phyloP scores from a whole-genome alignment of 2,797 vertebrate genomes.

The Streptopelia turtur region DNA sequence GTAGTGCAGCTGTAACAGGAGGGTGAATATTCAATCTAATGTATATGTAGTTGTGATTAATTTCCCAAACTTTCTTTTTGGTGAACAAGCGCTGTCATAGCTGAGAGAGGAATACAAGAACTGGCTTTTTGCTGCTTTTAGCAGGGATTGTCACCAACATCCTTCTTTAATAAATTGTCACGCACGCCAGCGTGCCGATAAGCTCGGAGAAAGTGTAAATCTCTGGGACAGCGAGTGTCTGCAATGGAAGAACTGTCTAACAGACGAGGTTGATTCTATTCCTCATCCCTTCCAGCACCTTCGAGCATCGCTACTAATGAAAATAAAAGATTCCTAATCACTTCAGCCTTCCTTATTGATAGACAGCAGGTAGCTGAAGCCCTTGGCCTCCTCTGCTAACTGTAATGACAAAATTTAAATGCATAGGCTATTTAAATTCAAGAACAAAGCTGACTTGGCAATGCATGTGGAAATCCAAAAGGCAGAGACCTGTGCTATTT shows the following conservation, averaged over 20 bases:
- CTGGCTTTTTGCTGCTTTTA: background rate
- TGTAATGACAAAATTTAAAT: conserved; percentile 29
- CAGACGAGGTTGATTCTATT: background rate
- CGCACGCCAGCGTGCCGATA: background rate
- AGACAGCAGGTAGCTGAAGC: background rate
- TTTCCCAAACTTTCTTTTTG: background rate
- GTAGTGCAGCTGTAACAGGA: fast-evolving
- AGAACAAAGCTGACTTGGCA: background rate
- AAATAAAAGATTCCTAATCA: background rate
- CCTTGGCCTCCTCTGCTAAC: background rate
- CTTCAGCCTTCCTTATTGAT: background rate
- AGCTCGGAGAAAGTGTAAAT: background rate
- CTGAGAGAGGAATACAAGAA: background rate
- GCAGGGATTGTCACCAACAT: background rate
- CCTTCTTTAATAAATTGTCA: background rate
- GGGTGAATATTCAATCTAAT: background rate
- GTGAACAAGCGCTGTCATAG: fast-evolving
- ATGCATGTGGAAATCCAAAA: background rate
- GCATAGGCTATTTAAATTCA: background rate
- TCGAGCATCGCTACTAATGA: background rate
- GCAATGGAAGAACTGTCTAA: background rate
- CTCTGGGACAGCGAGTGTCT: background rate
- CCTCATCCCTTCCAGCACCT: background rate
- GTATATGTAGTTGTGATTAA: background rate
- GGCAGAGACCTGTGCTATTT: background rate